Percentiles rank a stretch among this genome's conserved stretches.
Evolutionary conservation across 2,113 vertebrate genomes (phyloP).

Genomic region (Madoqua kirkii): DNA sequence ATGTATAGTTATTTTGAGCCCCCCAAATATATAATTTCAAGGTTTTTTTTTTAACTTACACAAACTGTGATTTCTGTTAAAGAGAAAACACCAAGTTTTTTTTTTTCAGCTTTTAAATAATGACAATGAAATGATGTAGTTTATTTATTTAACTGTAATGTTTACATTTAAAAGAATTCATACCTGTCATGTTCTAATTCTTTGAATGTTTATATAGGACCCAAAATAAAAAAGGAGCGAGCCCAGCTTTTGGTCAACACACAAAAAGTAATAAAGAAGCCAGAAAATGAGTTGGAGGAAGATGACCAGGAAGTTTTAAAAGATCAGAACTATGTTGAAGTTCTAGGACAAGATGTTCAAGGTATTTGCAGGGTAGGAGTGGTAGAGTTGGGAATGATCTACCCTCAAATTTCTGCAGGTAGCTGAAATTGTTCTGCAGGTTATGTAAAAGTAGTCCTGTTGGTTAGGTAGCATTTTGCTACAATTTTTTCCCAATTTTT

Average conservation of each 20-base stretch:
- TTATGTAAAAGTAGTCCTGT: neutral
- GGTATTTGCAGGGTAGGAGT: constrained; percentile 75
- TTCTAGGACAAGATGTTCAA: constrained; percentile 82
- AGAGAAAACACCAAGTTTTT: constrained; percentile 15
- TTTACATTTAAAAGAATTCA: constrained; percentile 9
- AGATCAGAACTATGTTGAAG: constrained; percentile 88
- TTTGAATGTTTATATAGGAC: constrained; percentile 75
- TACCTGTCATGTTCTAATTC: neutral
- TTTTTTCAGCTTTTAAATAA: constrained; percentile 6
- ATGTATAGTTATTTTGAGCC: neutral
- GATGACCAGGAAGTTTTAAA: constrained; percentile 80
- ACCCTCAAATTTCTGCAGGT: neutral
- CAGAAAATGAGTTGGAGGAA: constrained; percentile 64
- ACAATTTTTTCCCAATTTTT: neutral
- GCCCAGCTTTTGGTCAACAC: constrained; percentile 80
- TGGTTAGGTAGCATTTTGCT: neutral
- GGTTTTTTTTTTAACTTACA: neutral
- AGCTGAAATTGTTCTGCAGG: neutral
- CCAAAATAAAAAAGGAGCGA: constrained; percentile 74
- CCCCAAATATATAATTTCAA: neutral
- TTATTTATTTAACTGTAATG: constrained; percentile 9
- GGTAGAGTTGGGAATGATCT: neutral
- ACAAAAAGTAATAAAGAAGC: constrained; percentile 79
- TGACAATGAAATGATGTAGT: neutral
- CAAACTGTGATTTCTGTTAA: neutral